phyloP scores from a whole-genome alignment of 2,888 invertebrate genomes.

The Caenorhabditis sp. region DNA sequence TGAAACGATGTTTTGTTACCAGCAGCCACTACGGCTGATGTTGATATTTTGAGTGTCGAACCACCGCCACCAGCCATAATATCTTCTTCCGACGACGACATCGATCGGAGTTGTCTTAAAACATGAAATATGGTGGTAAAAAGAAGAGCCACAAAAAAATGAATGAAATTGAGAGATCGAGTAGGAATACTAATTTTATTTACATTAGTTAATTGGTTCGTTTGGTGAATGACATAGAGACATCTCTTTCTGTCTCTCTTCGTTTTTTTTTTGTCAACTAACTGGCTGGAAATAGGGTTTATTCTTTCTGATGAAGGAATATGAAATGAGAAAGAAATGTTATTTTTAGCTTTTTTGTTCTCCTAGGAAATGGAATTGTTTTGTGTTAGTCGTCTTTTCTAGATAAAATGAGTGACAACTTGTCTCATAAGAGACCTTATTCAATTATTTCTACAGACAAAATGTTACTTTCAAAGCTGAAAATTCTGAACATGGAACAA shows the following conservation, averaged over 20 bases:
- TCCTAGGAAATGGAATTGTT: not conserved
- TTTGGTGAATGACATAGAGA: not conserved
- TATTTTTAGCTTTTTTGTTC: not conserved
- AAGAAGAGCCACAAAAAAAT: not conserved
- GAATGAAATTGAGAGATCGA: not conserved
- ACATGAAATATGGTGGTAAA: not conserved
- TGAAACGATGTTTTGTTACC: conserved; percentile 43
- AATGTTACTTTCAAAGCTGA: no score
- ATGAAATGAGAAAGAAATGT: not conserved
- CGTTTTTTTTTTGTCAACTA: not conserved
- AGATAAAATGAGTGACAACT: not conserved
- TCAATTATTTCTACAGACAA: no score
- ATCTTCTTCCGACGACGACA: conserved; percentile 85
- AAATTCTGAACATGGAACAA: no score
- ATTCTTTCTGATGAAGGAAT: not conserved
- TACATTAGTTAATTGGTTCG: conserved; percentile 2
- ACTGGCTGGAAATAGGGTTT: not conserved
- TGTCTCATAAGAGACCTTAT: no score
- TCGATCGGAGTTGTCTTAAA: conserved; percentile 59
- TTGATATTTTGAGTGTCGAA: conserved; percentile 36
- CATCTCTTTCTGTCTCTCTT: conserved; percentile 3
- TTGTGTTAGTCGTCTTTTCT: not conserved
- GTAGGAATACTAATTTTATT: conserved; percentile 5
- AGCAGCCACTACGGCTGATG: conserved; percentile 43
- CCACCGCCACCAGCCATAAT: conserved; percentile 31